Percentiles rank a stretch among this genome's conserved stretches.
Conservation (phyloP, 2,888 invertebrate species). For the Congeria kusceri region DNA sequence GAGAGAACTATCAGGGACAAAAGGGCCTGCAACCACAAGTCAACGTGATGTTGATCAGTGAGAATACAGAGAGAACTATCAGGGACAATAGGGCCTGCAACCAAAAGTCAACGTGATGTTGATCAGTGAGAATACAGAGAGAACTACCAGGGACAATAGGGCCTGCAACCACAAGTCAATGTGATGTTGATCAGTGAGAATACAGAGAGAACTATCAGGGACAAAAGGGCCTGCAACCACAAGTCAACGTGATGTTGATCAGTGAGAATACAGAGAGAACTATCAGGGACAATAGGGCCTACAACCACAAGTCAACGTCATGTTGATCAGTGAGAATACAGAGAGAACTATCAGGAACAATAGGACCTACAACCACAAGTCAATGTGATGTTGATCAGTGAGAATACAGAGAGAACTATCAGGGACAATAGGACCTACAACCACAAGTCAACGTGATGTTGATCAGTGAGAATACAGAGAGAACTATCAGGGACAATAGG, state of each 20-base stretch:
- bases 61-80: conserved; percentile 74
- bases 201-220: conserved; percentile 72
- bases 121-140: too few species aligned
- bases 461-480: too few species aligned
- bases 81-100: conserved; percentile 77
- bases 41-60: too few species aligned
- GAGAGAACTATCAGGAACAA: conserved; percentile 75
- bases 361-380: conserved; percentile 69
- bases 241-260: not conserved
- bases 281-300: conserved; percentile 75
- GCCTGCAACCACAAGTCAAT: too few species aligned
- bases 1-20: too few species aligned
- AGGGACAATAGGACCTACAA: conserved; percentile 77
- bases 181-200: too few species aligned
- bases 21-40: too few species aligned
- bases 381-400: not conserved
- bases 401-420: conserved; percentile 76
- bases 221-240: conserved; percentile 74
- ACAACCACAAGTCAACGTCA: conserved; percentile 39
- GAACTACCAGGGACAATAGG: too few species aligned
- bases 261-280: too few species aligned
- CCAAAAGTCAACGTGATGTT: not conserved
- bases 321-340: too few species aligned
- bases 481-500: conserved; percentile 71
- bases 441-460: not conserved